A percentile compares a stretch with the other conserved stretches of the same genome.
phyloP scores from a whole-genome alignment of 1,140 invertebrate species.

The Apis florea region DNA sequence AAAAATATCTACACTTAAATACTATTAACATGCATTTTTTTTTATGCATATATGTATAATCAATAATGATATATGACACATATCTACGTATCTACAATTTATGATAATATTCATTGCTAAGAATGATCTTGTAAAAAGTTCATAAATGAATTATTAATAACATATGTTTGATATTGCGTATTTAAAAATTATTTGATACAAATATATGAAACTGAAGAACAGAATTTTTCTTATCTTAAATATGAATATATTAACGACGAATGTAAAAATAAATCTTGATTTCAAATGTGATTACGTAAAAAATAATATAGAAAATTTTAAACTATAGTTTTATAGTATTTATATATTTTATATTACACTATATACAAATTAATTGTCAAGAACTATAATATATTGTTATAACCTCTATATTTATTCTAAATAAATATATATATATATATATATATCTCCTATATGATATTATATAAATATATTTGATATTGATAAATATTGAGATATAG shows the following conservation, averaged over 20 bases:
- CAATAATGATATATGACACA: not conserved
- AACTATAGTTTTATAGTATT: not conserved
- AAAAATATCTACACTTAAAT: too few species aligned
- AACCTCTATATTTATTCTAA: too few species aligned
- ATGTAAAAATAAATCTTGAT: not conserved
- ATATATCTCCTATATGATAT: too few species aligned
- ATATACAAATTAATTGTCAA: too few species aligned
- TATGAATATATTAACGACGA: not conserved
- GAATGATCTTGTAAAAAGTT: not conserved
- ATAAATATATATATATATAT: too few species aligned
- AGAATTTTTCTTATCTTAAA: not conserved
- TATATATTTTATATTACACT: too few species aligned
- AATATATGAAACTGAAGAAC: not conserved
- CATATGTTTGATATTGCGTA: too few species aligned
- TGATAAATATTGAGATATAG: too few species aligned
- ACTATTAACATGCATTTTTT: not conserved
- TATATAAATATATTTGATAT: too few species aligned
- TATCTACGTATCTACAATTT: not conserved
- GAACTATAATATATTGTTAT: too few species aligned
- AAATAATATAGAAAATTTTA: not conserved
- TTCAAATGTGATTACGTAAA: slow-evolving; percentile 8
- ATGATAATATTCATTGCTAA: not conserved
- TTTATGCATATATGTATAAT: not conserved
- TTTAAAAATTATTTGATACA: not conserved
- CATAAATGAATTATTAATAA: too few species aligned